Base-by-base conservation (phyloP, 1,140 invertebrate species). In the Lasioglossum albipes region DNA sequence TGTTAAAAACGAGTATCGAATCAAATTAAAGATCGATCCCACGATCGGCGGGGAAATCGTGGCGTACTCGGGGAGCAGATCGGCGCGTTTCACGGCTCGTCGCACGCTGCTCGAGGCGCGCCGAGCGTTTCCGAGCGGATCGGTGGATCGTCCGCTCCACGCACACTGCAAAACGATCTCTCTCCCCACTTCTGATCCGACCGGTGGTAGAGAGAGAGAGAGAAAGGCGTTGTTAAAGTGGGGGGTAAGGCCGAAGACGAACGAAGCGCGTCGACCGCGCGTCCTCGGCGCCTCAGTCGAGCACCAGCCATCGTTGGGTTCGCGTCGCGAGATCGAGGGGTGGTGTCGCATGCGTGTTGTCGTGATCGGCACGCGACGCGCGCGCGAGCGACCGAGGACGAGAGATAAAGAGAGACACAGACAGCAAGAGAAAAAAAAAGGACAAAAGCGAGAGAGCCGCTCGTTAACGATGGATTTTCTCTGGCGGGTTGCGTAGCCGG, bases 241-340 rank as follows among this genome's bases (percentile, higher is more conserved):
- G 69, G 36, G 65, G 77, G 82, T 78, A 57, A 64, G 77, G 54
- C 79, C 87, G 85, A 87, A 81, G 80, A 79, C 71, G 79, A 71
- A 82, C 88, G 84, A 85, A 89, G 87, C 85, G 87, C 87, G 84
- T 81, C 73, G 85, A 76, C 76, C 79, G 82, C 85, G 71, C 72
- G 69, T 49, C 45, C 64, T 71, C 82, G 84, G 77, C 36, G 74
- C 83, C 83, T 85, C 89, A 91, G 91, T 92, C 83, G 78, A 87
- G 86, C 90, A 85, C 83, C 87, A 90, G 85, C 89, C 86, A 82
- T 80, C 87, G 90, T 74, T 54, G 86, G 85, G 68, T 45, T 80
- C 36, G 80, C 18, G 65, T 81, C 78, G 36, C 36, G 36, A 36
- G 36, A 36, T 36, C 2, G 64, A 20, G 16, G 45, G 13, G 12